Conservation (phyloP, 1,140 invertebrate genomes). For the Zaprionus ornatus region DNA sequence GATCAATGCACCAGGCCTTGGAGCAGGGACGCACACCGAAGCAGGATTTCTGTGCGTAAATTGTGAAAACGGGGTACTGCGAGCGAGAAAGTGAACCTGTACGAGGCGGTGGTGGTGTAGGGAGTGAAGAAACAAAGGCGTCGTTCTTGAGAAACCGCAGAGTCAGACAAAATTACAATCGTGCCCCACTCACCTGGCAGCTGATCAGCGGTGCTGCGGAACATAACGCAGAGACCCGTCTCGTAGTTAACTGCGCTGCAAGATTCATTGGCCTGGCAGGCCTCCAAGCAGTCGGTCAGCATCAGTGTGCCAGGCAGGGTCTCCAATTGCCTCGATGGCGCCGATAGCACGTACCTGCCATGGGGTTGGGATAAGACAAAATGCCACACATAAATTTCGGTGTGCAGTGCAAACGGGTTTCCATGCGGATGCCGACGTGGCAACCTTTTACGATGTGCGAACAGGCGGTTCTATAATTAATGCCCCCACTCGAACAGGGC, state of each 20-base stretch:
- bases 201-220: conserved; percentile 91
- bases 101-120: not conserved
- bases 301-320: conserved; percentile 95
- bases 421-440: not conserved
- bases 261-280: conserved; percentile 94
- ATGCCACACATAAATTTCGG: conserved; percentile 65
- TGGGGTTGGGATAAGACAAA: conserved; percentile 61
- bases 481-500: conserved; percentile 2
- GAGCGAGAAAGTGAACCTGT: conserved; percentile 94
- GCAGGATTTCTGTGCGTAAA: conserved; percentile 97
- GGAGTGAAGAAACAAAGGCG: conserved; percentile 55
- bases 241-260: conserved; percentile 97
- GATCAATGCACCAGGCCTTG: conserved; percentile 95
- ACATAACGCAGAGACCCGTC: conserved; percentile 96
- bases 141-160: conserved; percentile 48
- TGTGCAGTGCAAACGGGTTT: conserved; percentile 31
- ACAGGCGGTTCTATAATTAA: conserved; percentile 49
- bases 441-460: conserved; percentile 62
- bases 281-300: conserved; percentile 96
- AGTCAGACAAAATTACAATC: conserved; percentile 39
- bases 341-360: conserved; percentile 92
- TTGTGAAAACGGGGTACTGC: conserved; percentile 97
- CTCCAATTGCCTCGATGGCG: conserved; percentile 94
- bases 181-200: conserved; percentile 89
- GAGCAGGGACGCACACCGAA: conserved; percentile 93